phyloP scores from a whole-genome alignment of 2,888 invertebrate genomes.

The Oligia fasciuncula region DNA sequence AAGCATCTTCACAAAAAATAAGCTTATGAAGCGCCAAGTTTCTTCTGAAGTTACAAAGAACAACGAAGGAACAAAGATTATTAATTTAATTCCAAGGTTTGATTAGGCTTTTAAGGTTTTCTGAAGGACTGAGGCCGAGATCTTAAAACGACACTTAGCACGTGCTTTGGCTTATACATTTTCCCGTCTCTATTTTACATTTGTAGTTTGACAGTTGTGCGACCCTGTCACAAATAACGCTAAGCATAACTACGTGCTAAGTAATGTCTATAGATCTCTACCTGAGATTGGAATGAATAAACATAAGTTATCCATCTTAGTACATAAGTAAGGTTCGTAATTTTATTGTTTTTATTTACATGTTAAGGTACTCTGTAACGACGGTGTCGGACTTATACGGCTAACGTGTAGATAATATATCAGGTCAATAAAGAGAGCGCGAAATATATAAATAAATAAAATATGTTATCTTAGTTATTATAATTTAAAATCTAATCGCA shows the following conservation, averaged over 20 bases:
- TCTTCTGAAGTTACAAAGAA: background rate
- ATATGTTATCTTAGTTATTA: background rate
- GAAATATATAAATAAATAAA: no score
- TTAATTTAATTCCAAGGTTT: constrained; percentile 2
- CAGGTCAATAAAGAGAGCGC: background rate
- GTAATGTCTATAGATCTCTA: background rate
- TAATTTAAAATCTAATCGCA: background rate
- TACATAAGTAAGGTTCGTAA: no score
- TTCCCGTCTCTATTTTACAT: background rate
- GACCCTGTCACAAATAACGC: no score
- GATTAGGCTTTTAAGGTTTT: background rate
- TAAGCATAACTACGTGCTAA: background rate
- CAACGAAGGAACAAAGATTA: background rate
- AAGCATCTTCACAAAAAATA: constrained; percentile 17
- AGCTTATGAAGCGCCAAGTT: constrained; percentile 14
- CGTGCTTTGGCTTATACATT: background rate
- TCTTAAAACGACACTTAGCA: background rate
- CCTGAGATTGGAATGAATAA: no score
- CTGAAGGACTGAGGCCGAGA: no score
- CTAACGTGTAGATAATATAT: background rate
- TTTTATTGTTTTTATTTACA: background rate
- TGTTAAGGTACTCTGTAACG: no score
- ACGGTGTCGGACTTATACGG: background rate
- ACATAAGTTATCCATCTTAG: background rate
- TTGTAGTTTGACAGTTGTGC: background rate